Base-by-base conservation (phyloP, 2,797 vertebrate species). In the Vespertilio murinus region DNA sequence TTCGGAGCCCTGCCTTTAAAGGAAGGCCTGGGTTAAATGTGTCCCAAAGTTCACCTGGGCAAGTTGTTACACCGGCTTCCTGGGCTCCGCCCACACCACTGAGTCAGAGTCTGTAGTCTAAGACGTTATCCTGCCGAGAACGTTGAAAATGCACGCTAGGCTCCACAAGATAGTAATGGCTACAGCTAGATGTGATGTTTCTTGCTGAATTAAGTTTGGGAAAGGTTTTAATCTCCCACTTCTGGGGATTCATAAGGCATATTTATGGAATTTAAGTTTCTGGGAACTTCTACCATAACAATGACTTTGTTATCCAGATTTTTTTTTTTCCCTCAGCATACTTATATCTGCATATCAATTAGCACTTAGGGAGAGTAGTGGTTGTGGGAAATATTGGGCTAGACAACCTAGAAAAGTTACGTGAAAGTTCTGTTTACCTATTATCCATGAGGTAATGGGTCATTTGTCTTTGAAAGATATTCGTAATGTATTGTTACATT, bases 391-490 rank as follows among this genome's bases (percentile, higher is more conserved):
- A 40, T 77, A 13, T 17, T 79, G 3, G 14, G 14, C 61, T 65
- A 8, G 49, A 61, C 47, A 65, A 23, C 35, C 59, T 75, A 85
- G 45, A 75, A 82, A 88, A 59, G 30, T 70, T 91, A 67, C 65
- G 6, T 75, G 10, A n/a, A 91, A 85, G 49, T 91, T 78, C 45
- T 93, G 0, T 61, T 73, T 77, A 61, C 17, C n/a, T 90, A 8
- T n/a, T 91, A 70, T 79, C 61, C 91, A 18, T 85, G 70, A 61
- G 33, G 2, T 83, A 65, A 75, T 83, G 8, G 35, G 33, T 64
- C 54, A 42, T 94, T 96, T 94, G 4, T 52, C 56, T 95, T 91
- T 86, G 74, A 94, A 88, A 79, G 64, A 74, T 95, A 38, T 69
- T 70, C 7, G 16, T 74, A 40, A 45, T 70, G 23, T 33, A 69